Conservation (phyloP, 2,797 vertebrate species). For the Takifugu ocellatus region DNA sequence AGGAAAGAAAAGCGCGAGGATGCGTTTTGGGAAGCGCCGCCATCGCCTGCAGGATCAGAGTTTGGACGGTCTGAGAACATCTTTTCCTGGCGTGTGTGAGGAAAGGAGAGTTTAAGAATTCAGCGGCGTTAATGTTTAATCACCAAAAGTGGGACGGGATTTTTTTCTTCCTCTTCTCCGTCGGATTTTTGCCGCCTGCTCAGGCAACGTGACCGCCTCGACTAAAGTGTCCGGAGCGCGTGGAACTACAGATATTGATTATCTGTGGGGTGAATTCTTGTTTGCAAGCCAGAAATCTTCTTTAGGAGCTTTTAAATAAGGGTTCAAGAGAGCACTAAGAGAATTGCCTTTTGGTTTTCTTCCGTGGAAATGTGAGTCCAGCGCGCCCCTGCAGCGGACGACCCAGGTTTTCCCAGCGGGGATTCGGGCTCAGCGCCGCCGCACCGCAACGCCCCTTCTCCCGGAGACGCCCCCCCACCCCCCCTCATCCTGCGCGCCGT, state of each 20-base stretch:
- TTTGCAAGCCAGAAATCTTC: not conserved
- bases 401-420: constrained; percentile 22
- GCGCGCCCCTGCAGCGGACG: constrained; percentile 35
- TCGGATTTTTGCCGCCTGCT: constrained; percentile 46
- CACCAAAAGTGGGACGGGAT: constrained; percentile 20
- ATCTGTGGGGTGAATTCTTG: not conserved
- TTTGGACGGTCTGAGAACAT: constrained; percentile 25
- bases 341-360: constrained; percentile 15
- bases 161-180: too few species aligned
- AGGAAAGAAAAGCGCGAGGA: too few species aligned
- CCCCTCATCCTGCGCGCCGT: constrained; percentile 23
- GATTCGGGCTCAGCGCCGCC: constrained; percentile 39
- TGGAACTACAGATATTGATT: constrained; percentile 34
- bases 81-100: constrained; percentile 12
- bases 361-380: constrained; percentile 58
- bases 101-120: constrained; percentile 6
- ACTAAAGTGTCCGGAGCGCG: constrained; percentile 39
- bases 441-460: constrained; percentile 29
- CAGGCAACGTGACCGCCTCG: constrained; percentile 51
- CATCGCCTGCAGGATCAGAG: not conserved
- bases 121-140: constrained; percentile 16
- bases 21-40: too few species aligned
- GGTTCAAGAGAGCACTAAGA: not conserved
- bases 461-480: constrained; percentile 22
- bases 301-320: constrained; percentile 14